Evolutionary conservation across 2,113 vertebrate species (phyloP).

Genomic region (Spea bombifrons): DNA sequence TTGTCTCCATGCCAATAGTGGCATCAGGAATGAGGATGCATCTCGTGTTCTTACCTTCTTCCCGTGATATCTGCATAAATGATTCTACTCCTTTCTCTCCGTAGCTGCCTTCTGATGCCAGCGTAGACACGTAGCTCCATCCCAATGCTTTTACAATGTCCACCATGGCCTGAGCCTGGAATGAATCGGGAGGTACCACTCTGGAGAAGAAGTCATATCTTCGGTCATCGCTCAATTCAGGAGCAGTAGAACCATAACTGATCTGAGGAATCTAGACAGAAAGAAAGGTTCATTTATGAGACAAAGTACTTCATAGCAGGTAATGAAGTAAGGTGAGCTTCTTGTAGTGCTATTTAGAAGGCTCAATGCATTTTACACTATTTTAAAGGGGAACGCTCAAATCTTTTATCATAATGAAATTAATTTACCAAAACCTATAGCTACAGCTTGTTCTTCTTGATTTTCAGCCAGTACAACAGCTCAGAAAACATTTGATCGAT

Average conservation of each 20-base stretch:
- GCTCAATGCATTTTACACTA: too few relatives aligned
- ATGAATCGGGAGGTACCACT: constrained; percentile 95
- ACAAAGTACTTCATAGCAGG: neutral
- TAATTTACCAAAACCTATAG: too few relatives aligned
- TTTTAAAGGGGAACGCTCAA: too few relatives aligned
- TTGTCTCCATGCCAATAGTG: too few relatives aligned
- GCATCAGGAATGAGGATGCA: too few relatives aligned
- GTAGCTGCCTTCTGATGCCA: constrained; percentile 96
- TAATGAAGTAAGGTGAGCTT: neutral
- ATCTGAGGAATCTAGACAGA: constrained; percentile 91
- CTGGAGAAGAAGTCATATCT: constrained; percentile 98
- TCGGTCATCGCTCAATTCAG: constrained; percentile 92
- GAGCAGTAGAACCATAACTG: constrained; percentile 95
- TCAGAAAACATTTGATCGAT: too few relatives aligned
- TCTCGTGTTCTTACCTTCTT: constrained; percentile 78
- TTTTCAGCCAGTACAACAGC: too few relatives aligned
- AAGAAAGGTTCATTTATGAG: constrained; percentile 48
- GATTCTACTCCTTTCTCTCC: constrained; percentile 97
- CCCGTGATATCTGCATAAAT: constrained; percentile 94
- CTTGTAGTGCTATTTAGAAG: neutral
- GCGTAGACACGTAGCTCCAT: constrained; percentile 96
- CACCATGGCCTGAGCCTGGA: constrained; percentile 98
- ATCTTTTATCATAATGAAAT: too few relatives aligned
- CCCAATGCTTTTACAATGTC: constrained; percentile 92
- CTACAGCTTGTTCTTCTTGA: too few relatives aligned